phyloP scores from a whole-genome alignment of 2,888 invertebrate species.

The Scelioninae gen. 2 region DNA sequence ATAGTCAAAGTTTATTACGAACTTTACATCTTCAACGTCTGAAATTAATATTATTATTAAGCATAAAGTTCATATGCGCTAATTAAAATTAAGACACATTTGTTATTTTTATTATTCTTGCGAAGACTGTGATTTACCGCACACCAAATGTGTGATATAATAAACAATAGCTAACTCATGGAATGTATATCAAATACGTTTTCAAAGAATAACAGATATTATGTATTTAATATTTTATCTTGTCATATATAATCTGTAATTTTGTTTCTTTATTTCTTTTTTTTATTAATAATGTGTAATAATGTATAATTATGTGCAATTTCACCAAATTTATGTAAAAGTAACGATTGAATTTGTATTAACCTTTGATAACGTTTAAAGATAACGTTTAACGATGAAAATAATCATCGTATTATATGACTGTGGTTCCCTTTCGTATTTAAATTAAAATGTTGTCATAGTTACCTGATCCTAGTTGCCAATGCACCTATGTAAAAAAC shows the following conservation, averaged over 20 bases:
- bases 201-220: conserved; percentile 35
- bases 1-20: conserved; percentile 99
- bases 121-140: conserved; percentile 41
- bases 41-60: conserved; percentile 72
- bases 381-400: conserved; percentile 21
- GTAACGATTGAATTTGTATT: too few relatives aligned
- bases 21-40: conserved; percentile 99
- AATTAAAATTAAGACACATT: conserved; percentile 26
- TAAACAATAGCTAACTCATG: conserved; percentile 41
- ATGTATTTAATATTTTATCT: neutral
- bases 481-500: conserved; percentile 34
- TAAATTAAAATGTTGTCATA: conserved; percentile 28
- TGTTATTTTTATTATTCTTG: conserved; percentile 43
- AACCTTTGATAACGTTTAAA: conserved; percentile 33
- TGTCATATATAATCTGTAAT: neutral
- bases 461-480: conserved; percentile 44
- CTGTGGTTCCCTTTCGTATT: conserved; percentile 28
- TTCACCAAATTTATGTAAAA: too few relatives aligned
- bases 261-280: neutral
- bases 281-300: neutral
- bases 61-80: conserved; percentile 56
- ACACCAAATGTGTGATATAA: conserved; percentile 43
- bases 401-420: conserved; percentile 26
- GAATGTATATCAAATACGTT: conserved; percentile 32
- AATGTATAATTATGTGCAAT: neutral